A percentile compares a stretch with the other conserved stretches of the same genome.
These are phyloP conservation scores for Tichodroma muraria DNA, from an alignment of 2,113 vertebrate genomes.

Conservation along the genomic window DNA sequence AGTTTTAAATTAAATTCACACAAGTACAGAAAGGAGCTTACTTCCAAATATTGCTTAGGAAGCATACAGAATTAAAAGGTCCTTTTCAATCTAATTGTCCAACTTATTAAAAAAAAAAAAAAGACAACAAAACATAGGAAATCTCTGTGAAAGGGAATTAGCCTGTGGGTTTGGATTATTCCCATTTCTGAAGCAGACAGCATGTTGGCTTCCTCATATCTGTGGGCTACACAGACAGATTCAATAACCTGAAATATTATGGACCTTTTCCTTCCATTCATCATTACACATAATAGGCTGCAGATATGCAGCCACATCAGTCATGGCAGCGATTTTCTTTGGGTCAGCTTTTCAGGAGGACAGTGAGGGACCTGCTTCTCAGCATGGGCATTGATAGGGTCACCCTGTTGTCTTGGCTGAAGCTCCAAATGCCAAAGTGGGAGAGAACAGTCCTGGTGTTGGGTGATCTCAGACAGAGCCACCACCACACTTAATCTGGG, in stretches of 20 bases:
- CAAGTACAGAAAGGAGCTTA: neutral
- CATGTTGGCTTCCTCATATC: neutral
- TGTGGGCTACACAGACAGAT: neutral
- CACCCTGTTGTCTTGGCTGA: neutral
- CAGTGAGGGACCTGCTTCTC: neutral
- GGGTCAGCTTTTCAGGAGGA: neutral
- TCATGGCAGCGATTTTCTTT: neutral
- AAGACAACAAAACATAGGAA: neutral
- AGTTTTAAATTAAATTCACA: neutral
- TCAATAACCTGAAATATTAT: neutral
- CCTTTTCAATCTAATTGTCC: neutral
- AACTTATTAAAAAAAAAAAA: neutral
- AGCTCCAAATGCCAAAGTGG: fast-evolving
- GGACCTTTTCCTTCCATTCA: neutral
- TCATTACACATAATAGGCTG: neutral
- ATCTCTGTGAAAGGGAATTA: neutral
- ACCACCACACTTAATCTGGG: too few species aligned
- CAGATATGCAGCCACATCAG: neutral
- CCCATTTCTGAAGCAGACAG: neutral
- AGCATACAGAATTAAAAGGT: neutral
- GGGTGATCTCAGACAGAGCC: neutral
- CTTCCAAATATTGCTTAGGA: neutral
- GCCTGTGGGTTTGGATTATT: neutral
- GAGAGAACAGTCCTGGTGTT: neutral
- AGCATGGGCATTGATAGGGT: neutral